A percentile compares a stretch with the other conserved stretches of the same genome.
Evolutionary conservation across 2,113 vertebrate species (phyloP).

Genomic region (Ptilonorhynchus violaceus): DNA sequence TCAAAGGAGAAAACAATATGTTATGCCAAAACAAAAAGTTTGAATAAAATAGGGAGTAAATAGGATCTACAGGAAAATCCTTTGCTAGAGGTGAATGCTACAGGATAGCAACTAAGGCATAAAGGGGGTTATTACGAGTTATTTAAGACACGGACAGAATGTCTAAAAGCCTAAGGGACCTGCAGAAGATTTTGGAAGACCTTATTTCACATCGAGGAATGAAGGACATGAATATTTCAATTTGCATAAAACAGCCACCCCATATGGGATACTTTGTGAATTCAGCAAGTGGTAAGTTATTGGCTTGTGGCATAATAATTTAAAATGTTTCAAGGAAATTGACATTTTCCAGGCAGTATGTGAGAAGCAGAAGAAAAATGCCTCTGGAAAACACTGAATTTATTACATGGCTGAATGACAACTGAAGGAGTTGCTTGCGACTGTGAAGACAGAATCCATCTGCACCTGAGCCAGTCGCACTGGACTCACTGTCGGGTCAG

Average conservation of each 20-base stretch:
- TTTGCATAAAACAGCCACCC: not conserved
- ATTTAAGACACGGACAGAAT: not conserved
- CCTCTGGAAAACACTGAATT: not conserved
- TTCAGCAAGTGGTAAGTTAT: not conserved
- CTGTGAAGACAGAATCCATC: not conserved
- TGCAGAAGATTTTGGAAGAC: not conserved
- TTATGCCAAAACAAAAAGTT: not conserved
- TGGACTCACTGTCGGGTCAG: not conserved
- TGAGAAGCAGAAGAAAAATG: not conserved
- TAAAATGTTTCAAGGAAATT: not conserved
- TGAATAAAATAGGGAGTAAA: not conserved
- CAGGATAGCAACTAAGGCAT: not conserved
- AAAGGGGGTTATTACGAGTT: not conserved
- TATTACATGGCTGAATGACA: not conserved
- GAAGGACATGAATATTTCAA: not conserved
- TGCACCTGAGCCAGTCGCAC: rapidly evolving
- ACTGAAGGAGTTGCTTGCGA: not conserved
- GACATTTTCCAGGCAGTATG: not conserved
- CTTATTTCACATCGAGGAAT: not conserved
- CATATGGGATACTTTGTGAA: not conserved
- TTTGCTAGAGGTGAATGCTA: not conserved
- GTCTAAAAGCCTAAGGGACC: not conserved
- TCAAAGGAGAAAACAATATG: not conserved
- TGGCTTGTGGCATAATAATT: not conserved
- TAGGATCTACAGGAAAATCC: not conserved